These are phyloP conservation scores for Drosophila pectinifera DNA, from an alignment of 1,140 invertebrate species.

Conservation along the genomic window DNA sequence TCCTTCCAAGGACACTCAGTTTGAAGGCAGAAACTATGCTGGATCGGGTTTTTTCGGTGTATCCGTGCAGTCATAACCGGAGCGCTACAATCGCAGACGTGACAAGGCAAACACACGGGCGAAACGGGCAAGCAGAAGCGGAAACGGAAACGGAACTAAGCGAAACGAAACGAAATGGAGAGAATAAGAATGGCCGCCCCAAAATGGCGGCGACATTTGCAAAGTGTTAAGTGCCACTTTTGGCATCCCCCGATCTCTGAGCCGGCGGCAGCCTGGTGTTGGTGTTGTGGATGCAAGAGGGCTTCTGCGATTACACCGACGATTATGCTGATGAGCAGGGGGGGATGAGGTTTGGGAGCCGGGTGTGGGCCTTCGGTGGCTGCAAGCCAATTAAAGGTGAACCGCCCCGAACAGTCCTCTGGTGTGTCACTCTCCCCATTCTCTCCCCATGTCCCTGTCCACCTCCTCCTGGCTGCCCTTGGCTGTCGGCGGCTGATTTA, in stretches of 20 bases:
- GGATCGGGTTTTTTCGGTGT: too few species aligned
- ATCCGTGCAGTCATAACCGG: conserved; percentile 21
- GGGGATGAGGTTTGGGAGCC: not conserved
- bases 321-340: conserved; percentile 57
- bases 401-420: conserved; percentile 23
- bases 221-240: conserved; percentile 60
- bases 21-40: too few species aligned
- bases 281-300: conserved; percentile 4
- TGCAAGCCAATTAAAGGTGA: conserved; percentile 56
- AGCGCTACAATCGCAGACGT: conserved; percentile 5
- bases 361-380: conserved; percentile 22
- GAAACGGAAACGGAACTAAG: conserved; percentile 13
- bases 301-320: conserved; percentile 47
- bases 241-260: conserved; percentile 32
- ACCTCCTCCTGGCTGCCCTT: conserved; percentile 40
- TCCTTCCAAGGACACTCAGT: too few species aligned
- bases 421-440: conserved; percentile 29
- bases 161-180: not conserved
- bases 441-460: too few species aligned
- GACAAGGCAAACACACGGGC: not conserved
- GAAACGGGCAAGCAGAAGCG: conserved; percentile 2
- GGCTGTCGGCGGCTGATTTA: conserved; percentile 57
- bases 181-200: conserved; percentile 38
- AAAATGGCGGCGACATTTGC: conserved; percentile 54
- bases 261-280: conserved; percentile 17